A percentile compares a stretch with the other conserved stretches of the same genome.
phyloP scores from a whole-genome alignment of 2,113 vertebrate genomes.

The Panurus biarmicus region DNA sequence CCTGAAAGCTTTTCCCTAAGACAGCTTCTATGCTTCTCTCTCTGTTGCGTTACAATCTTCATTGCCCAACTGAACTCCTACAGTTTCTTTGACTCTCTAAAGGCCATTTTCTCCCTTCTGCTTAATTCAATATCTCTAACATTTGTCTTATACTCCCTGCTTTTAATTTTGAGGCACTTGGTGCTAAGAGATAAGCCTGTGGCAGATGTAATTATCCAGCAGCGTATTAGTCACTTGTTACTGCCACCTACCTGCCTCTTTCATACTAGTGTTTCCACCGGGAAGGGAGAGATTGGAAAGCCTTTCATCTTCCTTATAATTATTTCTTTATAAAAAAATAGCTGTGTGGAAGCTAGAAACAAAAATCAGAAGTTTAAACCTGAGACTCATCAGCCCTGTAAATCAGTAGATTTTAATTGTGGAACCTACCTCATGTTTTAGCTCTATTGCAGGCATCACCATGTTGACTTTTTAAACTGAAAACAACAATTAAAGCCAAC shows the following conservation, averaged over 20 bases:
- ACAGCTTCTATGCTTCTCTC: not conserved
- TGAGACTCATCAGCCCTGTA: not conserved
- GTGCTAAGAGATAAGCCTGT: slow-evolving; percentile 3
- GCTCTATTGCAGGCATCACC: not conserved
- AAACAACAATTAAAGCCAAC: not conserved
- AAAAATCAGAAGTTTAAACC: not conserved
- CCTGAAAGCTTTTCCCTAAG: not conserved
- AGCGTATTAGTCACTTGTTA: slow-evolving; percentile 17
- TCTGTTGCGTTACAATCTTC: not conserved
- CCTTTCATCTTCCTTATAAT: not conserved
- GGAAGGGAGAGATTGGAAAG: not conserved
- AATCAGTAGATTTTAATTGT: not conserved
- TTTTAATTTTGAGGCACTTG: slow-evolving; percentile 32
- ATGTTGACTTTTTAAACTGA: not conserved
- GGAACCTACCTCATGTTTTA: not conserved
- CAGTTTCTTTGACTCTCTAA: not conserved
- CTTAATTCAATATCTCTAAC: not conserved
- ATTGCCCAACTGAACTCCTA: not conserved
- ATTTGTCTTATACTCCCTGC: not conserved
- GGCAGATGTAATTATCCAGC: slow-evolving; percentile 33
- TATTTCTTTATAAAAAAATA: not conserved
- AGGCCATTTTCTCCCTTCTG: not conserved
- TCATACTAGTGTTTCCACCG: not conserved
- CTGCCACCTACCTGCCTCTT: slow-evolving; percentile 36
- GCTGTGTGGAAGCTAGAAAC: not conserved